Evolutionary conservation across 1,140 invertebrate genomes (phyloP).

Genomic region (Drosophila triauraria): DNA sequence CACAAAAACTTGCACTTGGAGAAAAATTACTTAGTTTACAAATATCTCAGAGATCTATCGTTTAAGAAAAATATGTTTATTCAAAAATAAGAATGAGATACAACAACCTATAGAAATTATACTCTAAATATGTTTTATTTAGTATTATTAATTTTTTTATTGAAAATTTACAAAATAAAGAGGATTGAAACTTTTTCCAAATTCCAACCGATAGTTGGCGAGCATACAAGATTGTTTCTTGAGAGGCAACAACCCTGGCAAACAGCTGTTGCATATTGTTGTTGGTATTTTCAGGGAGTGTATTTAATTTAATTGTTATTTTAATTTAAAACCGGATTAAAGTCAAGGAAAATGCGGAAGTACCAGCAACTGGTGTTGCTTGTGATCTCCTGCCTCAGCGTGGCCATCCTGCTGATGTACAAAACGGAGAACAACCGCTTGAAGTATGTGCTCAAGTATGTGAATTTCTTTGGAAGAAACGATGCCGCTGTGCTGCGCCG

Average conservation of each 20-base stretch:
- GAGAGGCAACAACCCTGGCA: slow-evolving; percentile 1
- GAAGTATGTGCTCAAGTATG: slow-evolving; percentile 89
- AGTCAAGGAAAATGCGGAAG: slow-evolving; percentile 87
- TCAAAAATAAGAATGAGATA: too few species aligned
- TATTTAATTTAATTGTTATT: slow-evolving; percentile 28
- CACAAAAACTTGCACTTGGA: not conserved
- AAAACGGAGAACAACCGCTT: slow-evolving; percentile 90
- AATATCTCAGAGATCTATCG: not conserved
- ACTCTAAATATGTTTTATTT: too few species aligned
- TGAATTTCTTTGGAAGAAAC: slow-evolving; percentile 89
- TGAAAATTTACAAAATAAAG: not conserved
- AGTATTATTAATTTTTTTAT: not conserved
- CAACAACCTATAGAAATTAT: too few species aligned
- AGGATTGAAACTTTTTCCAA: not conserved
- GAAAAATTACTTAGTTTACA: not conserved
- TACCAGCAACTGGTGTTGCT: slow-evolving; percentile 89
- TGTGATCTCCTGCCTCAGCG: slow-evolving; percentile 87
- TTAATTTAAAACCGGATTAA: slow-evolving; percentile 3
- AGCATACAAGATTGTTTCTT: not conserved
- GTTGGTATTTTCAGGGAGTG: slow-evolving; percentile 20
- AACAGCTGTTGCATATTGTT: slow-evolving; percentile 19
- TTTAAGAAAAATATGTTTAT: too few species aligned
- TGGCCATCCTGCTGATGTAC: slow-evolving; percentile 88
- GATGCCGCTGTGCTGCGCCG: slow-evolving; percentile 72
- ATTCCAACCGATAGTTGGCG: not conserved